Evolutionary conservation across 2,113 vertebrate species (phyloP), one percentile per base, ranked within the genome.

Genomic region (Hystrix cristata): DNA sequence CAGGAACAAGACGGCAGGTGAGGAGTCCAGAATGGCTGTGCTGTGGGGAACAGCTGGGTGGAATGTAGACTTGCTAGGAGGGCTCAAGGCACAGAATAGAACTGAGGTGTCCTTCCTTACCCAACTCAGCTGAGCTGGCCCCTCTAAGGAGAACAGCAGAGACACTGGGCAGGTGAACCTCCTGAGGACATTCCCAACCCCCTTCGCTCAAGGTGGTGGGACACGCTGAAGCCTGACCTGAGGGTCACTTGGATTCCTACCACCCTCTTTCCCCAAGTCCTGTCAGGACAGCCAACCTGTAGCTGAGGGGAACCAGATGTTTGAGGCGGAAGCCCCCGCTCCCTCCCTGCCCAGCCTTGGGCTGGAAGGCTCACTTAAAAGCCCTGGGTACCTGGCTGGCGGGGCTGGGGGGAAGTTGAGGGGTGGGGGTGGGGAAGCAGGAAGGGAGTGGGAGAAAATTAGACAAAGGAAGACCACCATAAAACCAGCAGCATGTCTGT

Each of bases 401-500:
- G 29, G 51, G 48, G 13, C 15, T 11, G 51, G 76, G 71, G 74
- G 74, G 57, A 72, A 29, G 25, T 48, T 69, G 34, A 16, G 67
- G 67, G 31, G 46, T 85, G 96, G 94, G 85, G 90, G 46, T 19
- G 87, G 81, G 88, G 89, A 96, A 91, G 96, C 93, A 97, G 97
- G 97, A 96, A 96, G 97, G 62, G 95, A 51, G 74, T 11, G 29
- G 85, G 89, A 38, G 95, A 90, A 83, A 81, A 74, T 38, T 21
- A 90, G 95, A 98, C 98, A 97, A 98, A 98, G 94, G 91, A 96
- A 93, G 91, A 51, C 94, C 51, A 31, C 95, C 95, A 95, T 98
- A 98, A 98, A 97, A 71, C 83, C 95, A 95, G 98, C 98, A 95
- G 96, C 93, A 34, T 3, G 97, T 64, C 97, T 97, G 96, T 96